Conservation (phyloP, 1,140 invertebrate species). For the Rhyzopertha dominica region DNA sequence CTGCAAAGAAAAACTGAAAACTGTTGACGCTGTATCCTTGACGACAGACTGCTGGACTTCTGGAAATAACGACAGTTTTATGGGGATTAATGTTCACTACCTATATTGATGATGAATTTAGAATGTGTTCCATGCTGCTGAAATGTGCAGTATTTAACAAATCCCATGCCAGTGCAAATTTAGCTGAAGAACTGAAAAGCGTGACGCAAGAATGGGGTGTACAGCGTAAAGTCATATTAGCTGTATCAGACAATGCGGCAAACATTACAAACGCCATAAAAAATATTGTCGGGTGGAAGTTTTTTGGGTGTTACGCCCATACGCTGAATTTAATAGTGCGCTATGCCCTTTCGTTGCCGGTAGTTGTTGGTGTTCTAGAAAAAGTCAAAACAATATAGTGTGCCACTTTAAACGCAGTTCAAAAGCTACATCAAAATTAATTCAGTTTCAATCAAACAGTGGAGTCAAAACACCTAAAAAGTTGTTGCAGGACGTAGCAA, state of each 20-base stretch:
- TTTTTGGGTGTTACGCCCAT: conserved; percentile 35
- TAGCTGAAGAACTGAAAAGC: conserved; percentile 18
- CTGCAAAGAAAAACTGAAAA: background rate
- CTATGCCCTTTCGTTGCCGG: conserved; percentile 8
- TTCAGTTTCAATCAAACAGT: conserved; percentile 13
- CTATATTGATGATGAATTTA: conserved; percentile 16
- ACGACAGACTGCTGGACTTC: conserved; percentile 24
- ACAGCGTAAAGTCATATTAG: conserved; percentile 27
- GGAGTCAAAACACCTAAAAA: conserved; percentile 12
- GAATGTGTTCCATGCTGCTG: conserved; percentile 19
- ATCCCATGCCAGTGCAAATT: conserved; percentile 21
- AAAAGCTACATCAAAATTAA: conserved; percentile 25
- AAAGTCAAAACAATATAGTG: conserved; percentile 31
- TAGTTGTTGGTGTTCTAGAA: conserved; percentile 1
- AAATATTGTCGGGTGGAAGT: conserved; percentile 21
- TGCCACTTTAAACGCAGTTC: conserved; percentile 32
- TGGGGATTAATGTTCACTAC: conserved; percentile 21
- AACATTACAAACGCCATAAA: conserved; percentile 33
- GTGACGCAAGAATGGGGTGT: conserved; percentile 27
- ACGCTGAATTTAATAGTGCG: conserved; percentile 29
- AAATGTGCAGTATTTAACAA: conserved; percentile 14
- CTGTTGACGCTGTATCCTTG: conserved; percentile 8
- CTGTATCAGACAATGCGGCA: conserved; percentile 34
- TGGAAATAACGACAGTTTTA: conserved; percentile 19
- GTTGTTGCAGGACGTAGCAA: conserved; percentile 31